These are phyloP conservation scores for Apomyelois bistriatella DNA, from an alignment of 2,888 invertebrate genomes.

Conservation along the genomic window DNA sequence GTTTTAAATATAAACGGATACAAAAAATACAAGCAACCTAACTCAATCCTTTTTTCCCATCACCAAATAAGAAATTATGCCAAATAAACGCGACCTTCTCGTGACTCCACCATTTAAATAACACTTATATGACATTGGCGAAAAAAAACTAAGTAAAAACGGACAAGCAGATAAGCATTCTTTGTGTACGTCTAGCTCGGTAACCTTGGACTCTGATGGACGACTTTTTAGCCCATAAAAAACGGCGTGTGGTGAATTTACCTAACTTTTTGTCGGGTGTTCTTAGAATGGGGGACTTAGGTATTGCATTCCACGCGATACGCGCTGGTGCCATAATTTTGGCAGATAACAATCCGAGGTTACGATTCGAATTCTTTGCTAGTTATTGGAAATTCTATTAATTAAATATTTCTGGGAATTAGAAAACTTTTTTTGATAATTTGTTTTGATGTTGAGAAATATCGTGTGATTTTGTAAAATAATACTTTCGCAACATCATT, in stretches of 20 bases:
- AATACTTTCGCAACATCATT: too few species aligned
- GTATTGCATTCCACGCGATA: slow-evolving; percentile 62
- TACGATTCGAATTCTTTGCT: slow-evolving; percentile 26
- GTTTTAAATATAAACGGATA: too few species aligned
- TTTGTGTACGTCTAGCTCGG: slow-evolving; percentile 71
- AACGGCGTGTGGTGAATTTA: slow-evolving; percentile 73
- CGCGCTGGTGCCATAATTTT: slow-evolving; percentile 69
- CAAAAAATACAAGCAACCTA: slow-evolving; percentile 32
- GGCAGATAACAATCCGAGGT: slow-evolving; percentile 56
- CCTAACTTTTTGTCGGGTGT: slow-evolving; percentile 70
- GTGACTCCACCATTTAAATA: slow-evolving; percentile 56
- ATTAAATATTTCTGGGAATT: slow-evolving; percentile 9
- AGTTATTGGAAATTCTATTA: slow-evolving; percentile 7
- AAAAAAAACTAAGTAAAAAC: slow-evolving; percentile 67
- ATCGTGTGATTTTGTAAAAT: too few species aligned
- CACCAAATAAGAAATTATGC: slow-evolving; percentile 62
- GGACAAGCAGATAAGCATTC: slow-evolving; percentile 66
- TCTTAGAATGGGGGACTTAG: slow-evolving; percentile 64
- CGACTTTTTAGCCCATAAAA: slow-evolving; percentile 70
- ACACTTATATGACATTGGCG: slow-evolving; percentile 72
- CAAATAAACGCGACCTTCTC: slow-evolving; percentile 67
- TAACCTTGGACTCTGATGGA: slow-evolving; percentile 71
- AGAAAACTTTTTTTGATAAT: neutral
- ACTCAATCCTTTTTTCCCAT: slow-evolving; percentile 44
- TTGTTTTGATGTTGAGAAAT: neutral